Percentiles rank a stretch among this genome's conserved stretches.
phyloP scores from a whole-genome alignment of 1,140 invertebrate species.

The Pogonognathellus flavescens region DNA sequence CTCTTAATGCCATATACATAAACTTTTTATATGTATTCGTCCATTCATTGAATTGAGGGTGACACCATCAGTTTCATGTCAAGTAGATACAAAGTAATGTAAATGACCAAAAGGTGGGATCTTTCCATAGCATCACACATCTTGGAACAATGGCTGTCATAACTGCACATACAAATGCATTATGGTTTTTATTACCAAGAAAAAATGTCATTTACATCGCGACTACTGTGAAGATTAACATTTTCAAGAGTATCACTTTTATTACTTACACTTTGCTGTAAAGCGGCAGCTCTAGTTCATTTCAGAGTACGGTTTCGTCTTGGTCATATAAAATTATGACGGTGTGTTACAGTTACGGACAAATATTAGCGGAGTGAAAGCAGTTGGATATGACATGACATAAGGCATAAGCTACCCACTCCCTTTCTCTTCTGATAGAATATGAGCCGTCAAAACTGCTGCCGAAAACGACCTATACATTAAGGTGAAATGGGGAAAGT shows the following conservation, averaged over 20 bases:
- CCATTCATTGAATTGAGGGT: background rate
- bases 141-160: too few relatives aligned
- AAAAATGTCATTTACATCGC: constrained; percentile 5
- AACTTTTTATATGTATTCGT: background rate
- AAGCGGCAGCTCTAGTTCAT: background rate
- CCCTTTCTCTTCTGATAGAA: constrained; percentile 25
- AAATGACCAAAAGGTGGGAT: too few relatives aligned
- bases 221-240: constrained; percentile 27
- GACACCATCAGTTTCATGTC: background rate
- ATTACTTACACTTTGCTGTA: constrained; percentile 7
- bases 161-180: too few relatives aligned
- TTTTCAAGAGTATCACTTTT: constrained; percentile 34
- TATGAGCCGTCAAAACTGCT: constrained; percentile 45
- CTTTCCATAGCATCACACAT: too few relatives aligned
- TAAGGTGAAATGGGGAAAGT: constrained; percentile 48
- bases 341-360: background rate
- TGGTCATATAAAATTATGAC: constrained; percentile 39
- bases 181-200: background rate
- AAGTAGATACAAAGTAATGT: too few relatives aligned
- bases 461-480: constrained; percentile 39
- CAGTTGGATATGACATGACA: constrained; percentile 45
- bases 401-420: constrained; percentile 43
- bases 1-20: background rate
- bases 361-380: constrained; percentile 15
- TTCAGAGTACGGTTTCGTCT: background rate